Evolutionary conservation across 2,797 vertebrate genomes (phyloP).

Genomic region (Staurois parvus): DNA sequence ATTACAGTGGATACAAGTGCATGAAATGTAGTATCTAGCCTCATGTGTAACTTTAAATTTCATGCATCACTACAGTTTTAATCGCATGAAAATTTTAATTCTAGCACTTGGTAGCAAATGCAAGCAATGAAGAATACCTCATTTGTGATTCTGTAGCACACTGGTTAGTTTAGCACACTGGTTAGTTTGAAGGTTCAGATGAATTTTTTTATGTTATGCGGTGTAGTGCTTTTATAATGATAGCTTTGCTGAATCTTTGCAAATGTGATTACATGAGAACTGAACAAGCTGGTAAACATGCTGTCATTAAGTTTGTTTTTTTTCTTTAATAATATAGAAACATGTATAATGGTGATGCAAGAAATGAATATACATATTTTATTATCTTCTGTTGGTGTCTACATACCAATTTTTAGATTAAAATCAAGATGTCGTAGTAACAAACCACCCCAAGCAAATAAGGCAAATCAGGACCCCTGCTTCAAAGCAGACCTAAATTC

Average conservation of each 20-base stretch:
- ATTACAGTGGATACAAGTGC: background rate
- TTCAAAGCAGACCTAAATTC: background rate
- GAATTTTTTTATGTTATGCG: background rate
- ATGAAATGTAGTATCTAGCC: background rate
- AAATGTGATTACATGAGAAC: background rate
- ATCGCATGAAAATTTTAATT: background rate
- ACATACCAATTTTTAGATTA: background rate
- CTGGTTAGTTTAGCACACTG: background rate
- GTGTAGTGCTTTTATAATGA: background rate
- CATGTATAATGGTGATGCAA: background rate
- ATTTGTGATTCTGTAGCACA: background rate
- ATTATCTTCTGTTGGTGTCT: background rate
- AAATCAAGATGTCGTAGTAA: background rate
- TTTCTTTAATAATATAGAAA: background rate
- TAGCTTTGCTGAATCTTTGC: background rate
- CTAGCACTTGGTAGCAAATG: background rate
- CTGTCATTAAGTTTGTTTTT: background rate
- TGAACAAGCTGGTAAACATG: background rate
- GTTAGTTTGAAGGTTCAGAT: background rate
- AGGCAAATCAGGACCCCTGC: background rate
- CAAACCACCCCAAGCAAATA: background rate
- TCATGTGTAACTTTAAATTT: background rate
- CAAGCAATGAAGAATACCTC: background rate
- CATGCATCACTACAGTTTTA: background rate
- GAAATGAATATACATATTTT: background rate